phyloP scores from a whole-genome alignment of 2,797 vertebrate genomes.

The Microchirus variegatus region DNA sequence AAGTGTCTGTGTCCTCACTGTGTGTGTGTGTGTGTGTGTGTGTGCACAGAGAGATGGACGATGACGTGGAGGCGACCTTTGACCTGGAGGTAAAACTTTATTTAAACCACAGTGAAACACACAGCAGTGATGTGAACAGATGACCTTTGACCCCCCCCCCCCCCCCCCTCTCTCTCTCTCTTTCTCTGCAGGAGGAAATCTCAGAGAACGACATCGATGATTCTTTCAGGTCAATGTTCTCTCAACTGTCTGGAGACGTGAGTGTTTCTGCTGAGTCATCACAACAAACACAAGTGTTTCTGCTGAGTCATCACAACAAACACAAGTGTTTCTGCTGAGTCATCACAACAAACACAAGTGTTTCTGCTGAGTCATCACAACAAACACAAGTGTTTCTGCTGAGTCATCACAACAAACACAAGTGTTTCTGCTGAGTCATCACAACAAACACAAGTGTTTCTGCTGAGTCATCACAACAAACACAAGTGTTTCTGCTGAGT shows the following conservation, averaged over 20 bases:
- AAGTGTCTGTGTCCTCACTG: neutral
- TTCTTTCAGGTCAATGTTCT: constrained; percentile 86
- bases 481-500: no score
- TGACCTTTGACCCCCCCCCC: constrained; percentile 22
- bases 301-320: no score
- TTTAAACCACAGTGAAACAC: neutral
- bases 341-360: no score
- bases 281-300: no score
- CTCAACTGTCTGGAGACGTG: constrained; percentile 87
- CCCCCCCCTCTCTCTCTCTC: constrained; percentile 2
- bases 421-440: no score
- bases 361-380: no score
- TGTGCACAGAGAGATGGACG: constrained; percentile 86
- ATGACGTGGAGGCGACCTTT: constrained; percentile 77
- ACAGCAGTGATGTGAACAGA: neutral
- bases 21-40: neutral
- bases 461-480: no score
- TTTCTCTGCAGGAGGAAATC: constrained; percentile 78
- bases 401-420: no score
- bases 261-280: no score
- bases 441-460: no score
- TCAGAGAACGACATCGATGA: constrained; percentile 83
- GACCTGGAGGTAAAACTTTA: constrained; percentile 83
- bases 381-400: no score
- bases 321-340: no score